Evolutionary conservation across 2,113 vertebrate species (phyloP).

Genomic region (Bubo blakistoni): DNA sequence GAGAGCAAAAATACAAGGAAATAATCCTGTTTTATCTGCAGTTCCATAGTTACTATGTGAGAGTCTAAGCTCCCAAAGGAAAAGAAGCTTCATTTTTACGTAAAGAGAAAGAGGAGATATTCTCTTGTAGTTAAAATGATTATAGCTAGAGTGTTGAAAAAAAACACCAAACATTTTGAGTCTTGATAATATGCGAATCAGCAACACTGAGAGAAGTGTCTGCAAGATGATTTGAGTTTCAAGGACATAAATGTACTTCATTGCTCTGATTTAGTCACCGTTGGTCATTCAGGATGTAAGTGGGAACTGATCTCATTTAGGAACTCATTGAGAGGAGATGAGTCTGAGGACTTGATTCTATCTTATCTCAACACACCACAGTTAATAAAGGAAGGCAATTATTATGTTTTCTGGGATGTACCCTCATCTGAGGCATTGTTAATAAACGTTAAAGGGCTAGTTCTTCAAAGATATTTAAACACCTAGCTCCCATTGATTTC

Average conservation of each 20-base stretch:
- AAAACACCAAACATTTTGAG: conserved; percentile 12
- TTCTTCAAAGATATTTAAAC: conserved; percentile 46
- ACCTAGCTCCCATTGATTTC: conserved; percentile 48
- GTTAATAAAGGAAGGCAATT: conserved; percentile 59
- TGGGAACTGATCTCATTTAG: conserved; percentile 64
- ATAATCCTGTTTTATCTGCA: neutral
- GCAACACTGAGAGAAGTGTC: neutral
- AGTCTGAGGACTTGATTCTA: conserved; percentile 60
- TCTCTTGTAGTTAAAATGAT: neutral
- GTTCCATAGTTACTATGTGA: neutral
- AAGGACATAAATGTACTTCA: conserved; percentile 49
- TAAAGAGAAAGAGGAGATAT: neutral
- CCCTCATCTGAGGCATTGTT: conserved; percentile 44
- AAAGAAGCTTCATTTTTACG: neutral
- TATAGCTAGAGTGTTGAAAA: neutral
- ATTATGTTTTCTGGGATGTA: conserved; percentile 59
- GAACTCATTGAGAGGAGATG: conserved; percentile 61
- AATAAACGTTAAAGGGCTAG: conserved; percentile 52
- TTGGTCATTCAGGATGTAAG: conserved; percentile 58
- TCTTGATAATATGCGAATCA: neutral
- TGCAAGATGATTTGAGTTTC: conserved; percentile 51
- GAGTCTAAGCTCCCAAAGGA: neutral
- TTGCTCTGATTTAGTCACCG: conserved; percentile 56
- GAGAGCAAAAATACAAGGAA: neutral
- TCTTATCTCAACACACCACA: conserved; percentile 55